These are phyloP conservation scores for Dolichoris vasculosae DNA, from an alignment of 1,140 invertebrate species.

Conservation along the genomic window DNA sequence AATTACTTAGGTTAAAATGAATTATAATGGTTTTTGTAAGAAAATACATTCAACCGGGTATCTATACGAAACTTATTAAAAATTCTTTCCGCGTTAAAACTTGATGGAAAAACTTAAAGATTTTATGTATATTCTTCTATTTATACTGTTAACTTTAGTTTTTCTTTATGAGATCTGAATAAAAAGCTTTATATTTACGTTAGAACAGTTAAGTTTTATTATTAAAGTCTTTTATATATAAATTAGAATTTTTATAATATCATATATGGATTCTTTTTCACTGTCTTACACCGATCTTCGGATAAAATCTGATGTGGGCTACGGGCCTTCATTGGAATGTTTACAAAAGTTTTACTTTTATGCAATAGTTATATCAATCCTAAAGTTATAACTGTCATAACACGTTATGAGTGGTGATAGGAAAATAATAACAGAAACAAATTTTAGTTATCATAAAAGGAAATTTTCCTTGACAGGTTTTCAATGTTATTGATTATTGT, in stretches of 20 bases:
- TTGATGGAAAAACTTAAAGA: background rate
- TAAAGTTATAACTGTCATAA: slow-evolving; percentile 10
- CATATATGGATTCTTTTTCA: background rate
- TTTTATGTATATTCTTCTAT: background rate
- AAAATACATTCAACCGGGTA: background rate
- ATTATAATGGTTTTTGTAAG: background rate
- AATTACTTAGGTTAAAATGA: background rate
- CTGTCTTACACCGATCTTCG: background rate
- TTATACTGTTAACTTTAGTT: background rate
- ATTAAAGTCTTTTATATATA: background rate
- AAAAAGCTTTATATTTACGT: too few relatives aligned
- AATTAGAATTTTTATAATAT: background rate
- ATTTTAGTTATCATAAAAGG: background rate
- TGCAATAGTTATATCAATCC: background rate
- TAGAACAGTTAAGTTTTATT: background rate
- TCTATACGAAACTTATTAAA: background rate
- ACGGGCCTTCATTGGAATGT: background rate
- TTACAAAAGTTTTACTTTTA: background rate
- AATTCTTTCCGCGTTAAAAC: background rate
- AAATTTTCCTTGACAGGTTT: background rate
- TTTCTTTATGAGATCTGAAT: too few relatives aligned
- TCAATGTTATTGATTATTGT: background rate
- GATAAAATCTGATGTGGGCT: background rate
- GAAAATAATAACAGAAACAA: background rate
- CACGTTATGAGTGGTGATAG: background rate